phyloP scores from a whole-genome alignment of 2,888 invertebrate genomes.

The Leucoma salicis region DNA sequence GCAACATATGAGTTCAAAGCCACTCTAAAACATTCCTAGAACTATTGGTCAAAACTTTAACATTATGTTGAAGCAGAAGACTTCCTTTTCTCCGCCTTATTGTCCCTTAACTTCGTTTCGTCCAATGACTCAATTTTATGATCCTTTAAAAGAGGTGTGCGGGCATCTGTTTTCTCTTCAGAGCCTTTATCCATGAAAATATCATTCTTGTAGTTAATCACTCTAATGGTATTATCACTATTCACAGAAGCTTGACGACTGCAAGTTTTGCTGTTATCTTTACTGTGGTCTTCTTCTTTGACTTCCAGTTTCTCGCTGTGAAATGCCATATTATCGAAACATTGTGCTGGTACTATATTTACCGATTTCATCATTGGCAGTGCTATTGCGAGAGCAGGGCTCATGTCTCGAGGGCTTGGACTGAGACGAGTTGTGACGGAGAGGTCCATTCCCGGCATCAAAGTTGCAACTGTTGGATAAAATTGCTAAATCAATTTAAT shows the following conservation, averaged over 20 bases:
- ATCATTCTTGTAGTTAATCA: slow-evolving; percentile 66
- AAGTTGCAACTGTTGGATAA: slow-evolving; percentile 68
- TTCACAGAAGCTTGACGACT: slow-evolving; percentile 63
- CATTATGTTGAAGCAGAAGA: slow-evolving; percentile 76
- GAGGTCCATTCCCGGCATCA: slow-evolving; percentile 82
- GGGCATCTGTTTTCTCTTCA: slow-evolving; percentile 70
- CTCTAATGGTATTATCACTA: slow-evolving; percentile 63
- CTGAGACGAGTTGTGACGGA: slow-evolving; percentile 85
- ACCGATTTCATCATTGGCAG: slow-evolving; percentile 83
- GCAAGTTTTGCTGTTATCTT: slow-evolving; percentile 51
- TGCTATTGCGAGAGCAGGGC: slow-evolving; percentile 84
- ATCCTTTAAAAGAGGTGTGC: slow-evolving; percentile 67
- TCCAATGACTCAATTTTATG: slow-evolving; percentile 77
- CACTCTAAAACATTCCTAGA: slow-evolving; percentile 35
- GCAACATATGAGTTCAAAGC: background rate
- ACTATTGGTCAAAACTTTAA: slow-evolving; percentile 55
- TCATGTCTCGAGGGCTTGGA: slow-evolving; percentile 85
- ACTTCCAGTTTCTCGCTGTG: slow-evolving; percentile 62
- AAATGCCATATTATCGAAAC: slow-evolving; percentile 77
- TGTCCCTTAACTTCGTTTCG: slow-evolving; percentile 70
- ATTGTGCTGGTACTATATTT: slow-evolving; percentile 72
- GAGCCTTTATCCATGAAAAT: slow-evolving; percentile 56
- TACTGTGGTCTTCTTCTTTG: slow-evolving; percentile 36
- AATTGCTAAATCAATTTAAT: slow-evolving; percentile 11
- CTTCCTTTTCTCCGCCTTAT: slow-evolving; percentile 71